These are phyloP conservation scores for Lates japonicus DNA, from an alignment of 2,797 vertebrate genomes.

Conservation along the genomic window DNA sequence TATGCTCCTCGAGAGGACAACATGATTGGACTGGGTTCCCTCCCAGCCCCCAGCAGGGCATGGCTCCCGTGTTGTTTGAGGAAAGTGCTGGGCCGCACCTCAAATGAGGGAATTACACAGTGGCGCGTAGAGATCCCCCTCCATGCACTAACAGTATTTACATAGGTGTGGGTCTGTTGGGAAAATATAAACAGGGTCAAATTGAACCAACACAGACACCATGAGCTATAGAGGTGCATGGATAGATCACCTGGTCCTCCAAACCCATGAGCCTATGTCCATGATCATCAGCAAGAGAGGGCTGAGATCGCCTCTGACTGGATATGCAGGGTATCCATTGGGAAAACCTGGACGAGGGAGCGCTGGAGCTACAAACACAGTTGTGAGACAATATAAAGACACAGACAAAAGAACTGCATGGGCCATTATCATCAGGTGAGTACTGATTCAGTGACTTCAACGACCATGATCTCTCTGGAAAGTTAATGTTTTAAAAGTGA, in stretches of 20 bases:
- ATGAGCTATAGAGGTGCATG: neutral
- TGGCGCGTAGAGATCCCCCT: slow-evolving; percentile 93
- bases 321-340: slow-evolving; percentile 95
- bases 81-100: slow-evolving; percentile 89
- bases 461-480: neutral
- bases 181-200: slow-evolving; percentile 14
- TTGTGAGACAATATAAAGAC: slow-evolving; percentile 4
- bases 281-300: slow-evolving; percentile 92
- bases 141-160: slow-evolving; percentile 94
- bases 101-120: slow-evolving; percentile 93
- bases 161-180: slow-evolving; percentile 96
- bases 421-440: neutral
- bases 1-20: slow-evolving; percentile 89
- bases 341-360: slow-evolving; percentile 93
- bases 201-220: neutral
- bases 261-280: slow-evolving; percentile 92
- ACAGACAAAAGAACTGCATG: neutral
- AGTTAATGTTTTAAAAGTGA: neutral
- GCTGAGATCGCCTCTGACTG: slow-evolving; percentile 91
- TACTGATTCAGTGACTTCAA: neutral
- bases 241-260: slow-evolving; percentile 92
- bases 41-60: too few relatives aligned
- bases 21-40: slow-evolving; percentile 83
- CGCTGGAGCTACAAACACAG: slow-evolving; percentile 87
- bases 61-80: slow-evolving; percentile 82